Evolutionary conservation across 2,888 invertebrate species (phyloP), one percentile per base, ranked within the genome.

Genomic region (Patella caerulea): DNA sequence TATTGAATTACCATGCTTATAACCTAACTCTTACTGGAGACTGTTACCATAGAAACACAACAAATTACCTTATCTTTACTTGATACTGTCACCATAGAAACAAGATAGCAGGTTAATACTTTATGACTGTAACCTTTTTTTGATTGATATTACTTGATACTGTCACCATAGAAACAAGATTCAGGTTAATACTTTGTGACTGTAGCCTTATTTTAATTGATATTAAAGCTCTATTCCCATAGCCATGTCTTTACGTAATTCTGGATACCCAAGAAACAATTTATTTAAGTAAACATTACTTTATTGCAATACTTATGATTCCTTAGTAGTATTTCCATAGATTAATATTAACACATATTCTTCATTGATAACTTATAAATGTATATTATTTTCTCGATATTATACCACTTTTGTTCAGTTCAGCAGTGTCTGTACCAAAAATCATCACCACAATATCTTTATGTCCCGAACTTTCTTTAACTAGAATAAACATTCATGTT

Each of bases 61-160:
- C 65, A 24, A 19, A 17, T 56, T 9, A 56, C 15, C 56, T 17
- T 0, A 45, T 65, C 52, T 1, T 99, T 96, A 92, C 92, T 98
- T 24, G 19, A 3, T 24, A 24, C 4, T 24, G 65, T 65, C 24
- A 65, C 65, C 65, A 24, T 17, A 65, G 65, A 65, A 65, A 65
- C 24, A 19, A 65, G 65, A 12, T 4, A 65, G 11, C 65, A 12
- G 11, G 24, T 65, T 65, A 24, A 24, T 65, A 1, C 4, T 24
- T 45, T 45, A 45, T 45, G 9, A 5, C 7, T 56, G 1, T 56
- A 56, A 56, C 15, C 0, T 56, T 17, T 5, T 65, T 52, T 1
- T 24, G 1, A 24, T 24, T 24, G 24, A 24, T 24, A 24, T 99
- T 96, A 92, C 92, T 98, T 24, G 11, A 14, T 24, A 24, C 5